Evolutionary conservation across 2,888 invertebrate species (phyloP).

Genomic region (Drosophila silvestris): DNA sequence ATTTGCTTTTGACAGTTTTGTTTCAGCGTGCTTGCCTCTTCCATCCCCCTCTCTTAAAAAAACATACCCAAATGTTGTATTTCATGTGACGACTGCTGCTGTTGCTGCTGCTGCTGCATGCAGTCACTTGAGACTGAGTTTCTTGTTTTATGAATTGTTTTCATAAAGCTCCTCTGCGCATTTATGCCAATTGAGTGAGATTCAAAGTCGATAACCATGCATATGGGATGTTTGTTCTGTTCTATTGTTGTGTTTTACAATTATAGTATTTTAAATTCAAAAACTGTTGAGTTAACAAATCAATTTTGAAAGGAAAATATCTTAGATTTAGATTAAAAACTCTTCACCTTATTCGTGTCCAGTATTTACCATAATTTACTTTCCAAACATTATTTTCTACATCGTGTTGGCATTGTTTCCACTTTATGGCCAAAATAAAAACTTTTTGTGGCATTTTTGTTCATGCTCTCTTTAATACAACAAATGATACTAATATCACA

Average conservation of each 20-base stretch:
- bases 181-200: conserved; percentile 11
- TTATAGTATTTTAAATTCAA: background rate
- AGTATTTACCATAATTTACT: background rate
- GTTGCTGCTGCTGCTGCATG: conserved; percentile 8
- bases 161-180: conserved; percentile 4
- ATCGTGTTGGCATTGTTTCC: background rate
- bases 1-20: conserved; percentile 66
- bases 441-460: background rate
- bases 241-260: background rate
- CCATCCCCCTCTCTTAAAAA: background rate
- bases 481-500: too few species aligned
- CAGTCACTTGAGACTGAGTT: conserved; percentile 40
- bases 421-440: background rate
- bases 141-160: conserved; percentile 22
- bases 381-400: background rate
- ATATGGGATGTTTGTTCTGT: background rate
- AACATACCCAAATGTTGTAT: conserved; percentile 26
- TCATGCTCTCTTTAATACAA: background rate
- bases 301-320: background rate
- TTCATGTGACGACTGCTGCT: conserved; percentile 36
- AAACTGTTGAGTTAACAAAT: background rate
- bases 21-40: conserved; percentile 18
- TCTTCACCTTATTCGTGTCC: background rate
- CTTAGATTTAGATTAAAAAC: background rate
- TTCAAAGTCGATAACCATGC: conserved; percentile 8